A percentile compares a stretch with the other conserved stretches of the same genome.
These are phyloP conservation scores for Ptiloglossa arizonensis DNA, from an alignment of 1,140 invertebrate species.

Conservation along the genomic window DNA sequence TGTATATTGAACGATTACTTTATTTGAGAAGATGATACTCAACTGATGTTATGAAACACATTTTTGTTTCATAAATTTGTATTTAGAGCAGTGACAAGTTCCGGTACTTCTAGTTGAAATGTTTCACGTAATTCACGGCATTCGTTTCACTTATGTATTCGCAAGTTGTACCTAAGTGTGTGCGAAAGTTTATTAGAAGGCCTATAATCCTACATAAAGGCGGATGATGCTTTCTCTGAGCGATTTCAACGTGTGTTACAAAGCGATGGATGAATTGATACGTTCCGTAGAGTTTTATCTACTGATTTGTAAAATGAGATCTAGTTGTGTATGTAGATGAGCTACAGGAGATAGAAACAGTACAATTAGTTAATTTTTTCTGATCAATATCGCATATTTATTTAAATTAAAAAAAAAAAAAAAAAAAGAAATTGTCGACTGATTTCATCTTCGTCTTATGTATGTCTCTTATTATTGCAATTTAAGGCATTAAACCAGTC, in stretches of 20 bases:
- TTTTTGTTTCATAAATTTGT: too few species aligned
- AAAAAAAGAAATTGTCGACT: too few species aligned
- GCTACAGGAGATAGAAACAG: too few species aligned
- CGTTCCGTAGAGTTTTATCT: background rate
- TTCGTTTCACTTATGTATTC: constrained; percentile 15
- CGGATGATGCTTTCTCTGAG: constrained; percentile 63
- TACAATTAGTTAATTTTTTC: too few species aligned
- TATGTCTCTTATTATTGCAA: too few species aligned
- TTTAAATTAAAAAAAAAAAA: too few species aligned
- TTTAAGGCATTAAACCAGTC: too few species aligned
- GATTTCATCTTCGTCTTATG: too few species aligned
- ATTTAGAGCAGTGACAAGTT: background rate
- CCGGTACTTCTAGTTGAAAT: constrained; percentile 1
- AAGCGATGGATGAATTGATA: constrained; percentile 3
- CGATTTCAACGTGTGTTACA: constrained; percentile 38
- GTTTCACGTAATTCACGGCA: constrained; percentile 1
- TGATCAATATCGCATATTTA: too few species aligned
- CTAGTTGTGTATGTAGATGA: background rate
- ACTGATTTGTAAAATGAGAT: background rate
- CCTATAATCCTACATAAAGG: constrained; percentile 65
- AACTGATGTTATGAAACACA: too few species aligned
- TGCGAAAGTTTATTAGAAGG: constrained; percentile 67
- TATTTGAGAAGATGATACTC: too few species aligned
- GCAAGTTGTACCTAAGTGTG: background rate
- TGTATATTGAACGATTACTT: too few species aligned